Evolutionary conservation across 1,140 invertebrate species (phyloP).

Genomic region (Varroa destructor): DNA sequence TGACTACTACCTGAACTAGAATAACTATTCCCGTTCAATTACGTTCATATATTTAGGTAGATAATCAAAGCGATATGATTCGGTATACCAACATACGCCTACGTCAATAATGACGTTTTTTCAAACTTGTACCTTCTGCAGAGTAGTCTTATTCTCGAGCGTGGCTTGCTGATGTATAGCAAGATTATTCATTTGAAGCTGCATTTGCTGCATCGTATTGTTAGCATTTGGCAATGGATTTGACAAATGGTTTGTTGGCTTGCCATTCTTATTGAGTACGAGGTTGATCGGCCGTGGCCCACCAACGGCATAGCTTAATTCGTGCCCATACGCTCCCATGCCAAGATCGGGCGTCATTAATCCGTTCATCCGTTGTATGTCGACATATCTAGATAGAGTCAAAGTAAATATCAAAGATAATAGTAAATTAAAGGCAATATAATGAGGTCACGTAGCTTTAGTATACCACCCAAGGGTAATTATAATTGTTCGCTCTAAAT

Average conservation of each 20-base stretch:
- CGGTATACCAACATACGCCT: no score
- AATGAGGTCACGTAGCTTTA: no score
- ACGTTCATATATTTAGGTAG: no score
- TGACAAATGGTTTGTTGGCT: slow-evolving; percentile 23
- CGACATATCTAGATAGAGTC: neutral
- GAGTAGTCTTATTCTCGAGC: slow-evolving; percentile 24
- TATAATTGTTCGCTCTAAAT: no score
- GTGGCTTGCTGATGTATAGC: slow-evolving; percentile 11
- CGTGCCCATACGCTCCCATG: slow-evolving; percentile 27
- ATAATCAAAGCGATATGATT: no score
- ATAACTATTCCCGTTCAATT: no score
- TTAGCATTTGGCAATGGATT: slow-evolving; percentile 11
- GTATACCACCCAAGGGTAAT: no score
- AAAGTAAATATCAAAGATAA: no score
- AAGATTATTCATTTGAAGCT: slow-evolving; percentile 22
- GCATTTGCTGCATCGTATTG: no score
- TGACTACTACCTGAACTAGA: no score
- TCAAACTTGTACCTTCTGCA: slow-evolving; percentile 5
- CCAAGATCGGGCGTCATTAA: slow-evolving; percentile 23
- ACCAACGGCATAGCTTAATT: slow-evolving; percentile 18
- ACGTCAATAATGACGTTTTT: no score
- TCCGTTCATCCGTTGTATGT: slow-evolving; percentile 24
- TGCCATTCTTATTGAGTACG: slow-evolving; percentile 21
- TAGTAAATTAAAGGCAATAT: no score
- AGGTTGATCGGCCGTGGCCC: slow-evolving; percentile 22